Evolutionary conservation across 2,113 vertebrate species (phyloP), one percentile per base, ranked within the genome.

Genomic region (Thymallus thymallus): DNA sequence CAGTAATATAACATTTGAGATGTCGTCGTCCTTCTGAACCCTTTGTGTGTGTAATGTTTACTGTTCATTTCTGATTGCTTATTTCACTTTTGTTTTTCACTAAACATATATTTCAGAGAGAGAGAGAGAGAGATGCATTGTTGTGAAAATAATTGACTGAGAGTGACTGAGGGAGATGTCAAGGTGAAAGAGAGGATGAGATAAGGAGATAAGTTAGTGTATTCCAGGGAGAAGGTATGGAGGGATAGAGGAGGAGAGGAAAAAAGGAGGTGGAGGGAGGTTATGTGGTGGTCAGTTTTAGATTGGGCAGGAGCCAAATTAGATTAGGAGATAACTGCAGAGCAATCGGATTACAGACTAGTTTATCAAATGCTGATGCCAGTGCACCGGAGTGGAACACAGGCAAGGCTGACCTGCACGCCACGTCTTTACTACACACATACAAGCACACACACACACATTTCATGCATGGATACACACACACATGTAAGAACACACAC

Each of bases 241-340:
- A 41, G 35, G 35, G 35, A 41, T 2, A 41, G 51, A 55, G 51
- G 51, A 55, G 13, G 46, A 29, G 24, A 29, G 22, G 58, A 26
- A 56, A 16, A 16, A 18, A 2, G 4, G 14, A 48, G 46, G 46
- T 29, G 35, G 51, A 20, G 51, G 73, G 48, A 76, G 62, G 6
- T 76, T 41, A 41, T 41, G 35, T 41, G 35, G 35, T 41, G 35
- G 35, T 41, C 68, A 22, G 71, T 46, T 73, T 29, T 41, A 73
- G 67, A 69, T 70, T 73, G 82, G 75, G 68, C 67, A 79, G 35
- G 35, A 3, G 35, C 35, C 35, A 41, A 10, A 68, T 82, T 76
- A 78, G 82, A 87, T 88, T 68, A 83, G 70, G 65, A 78, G 82
- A 76, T 81, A 80, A 77, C 71, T 65, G 64, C 48, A 3, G 58